Percentiles rank a stretch among this genome's conserved stretches.
phyloP scores from a whole-genome alignment of 2,113 vertebrate species.

The Uropsilus gracilis region DNA sequence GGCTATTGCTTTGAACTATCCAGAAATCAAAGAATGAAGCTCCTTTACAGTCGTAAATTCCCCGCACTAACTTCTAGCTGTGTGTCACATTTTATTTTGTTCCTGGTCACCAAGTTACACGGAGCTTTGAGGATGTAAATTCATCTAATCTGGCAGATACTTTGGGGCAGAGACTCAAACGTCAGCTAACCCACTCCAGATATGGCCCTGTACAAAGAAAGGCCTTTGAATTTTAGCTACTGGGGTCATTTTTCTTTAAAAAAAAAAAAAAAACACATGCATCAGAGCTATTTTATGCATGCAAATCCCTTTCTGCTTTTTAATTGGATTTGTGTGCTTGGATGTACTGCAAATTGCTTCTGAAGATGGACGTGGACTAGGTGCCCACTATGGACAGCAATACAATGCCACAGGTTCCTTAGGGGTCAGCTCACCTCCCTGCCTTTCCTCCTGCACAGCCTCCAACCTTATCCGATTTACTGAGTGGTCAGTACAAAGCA shows the following conservation, averaged over 20 bases:
- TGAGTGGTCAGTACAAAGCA: slow-evolving; percentile 66
- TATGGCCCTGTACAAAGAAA: slow-evolving; percentile 41
- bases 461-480: slow-evolving; percentile 57
- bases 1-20: slow-evolving; percentile 25
- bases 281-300: slow-evolving; percentile 66
- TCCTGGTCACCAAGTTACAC: neutral
- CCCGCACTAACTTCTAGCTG: neutral
- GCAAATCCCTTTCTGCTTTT: slow-evolving; percentile 74
- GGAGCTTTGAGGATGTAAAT: slow-evolving; percentile 55
- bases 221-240: slow-evolving; percentile 44
- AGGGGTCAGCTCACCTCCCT: slow-evolving; percentile 34
- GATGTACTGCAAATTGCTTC: slow-evolving; percentile 69
- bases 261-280: neutral
- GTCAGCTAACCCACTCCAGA: slow-evolving; percentile 9
- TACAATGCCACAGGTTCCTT: neutral
- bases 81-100: slow-evolving; percentile 56
- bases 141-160: slow-evolving; percentile 55
- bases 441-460: neutral
- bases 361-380: slow-evolving; percentile 67
- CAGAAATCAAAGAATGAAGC: slow-evolving; percentile 54
- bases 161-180: slow-evolving; percentile 33
- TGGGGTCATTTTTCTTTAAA: slow-evolving; percentile 39
- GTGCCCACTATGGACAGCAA: slow-evolving; percentile 46
- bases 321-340: slow-evolving; percentile 75
- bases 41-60: slow-evolving; percentile 21